Evolutionary conservation across 2,888 invertebrate genomes (phyloP).

Genomic region (Ennomos quercinarius): DNA sequence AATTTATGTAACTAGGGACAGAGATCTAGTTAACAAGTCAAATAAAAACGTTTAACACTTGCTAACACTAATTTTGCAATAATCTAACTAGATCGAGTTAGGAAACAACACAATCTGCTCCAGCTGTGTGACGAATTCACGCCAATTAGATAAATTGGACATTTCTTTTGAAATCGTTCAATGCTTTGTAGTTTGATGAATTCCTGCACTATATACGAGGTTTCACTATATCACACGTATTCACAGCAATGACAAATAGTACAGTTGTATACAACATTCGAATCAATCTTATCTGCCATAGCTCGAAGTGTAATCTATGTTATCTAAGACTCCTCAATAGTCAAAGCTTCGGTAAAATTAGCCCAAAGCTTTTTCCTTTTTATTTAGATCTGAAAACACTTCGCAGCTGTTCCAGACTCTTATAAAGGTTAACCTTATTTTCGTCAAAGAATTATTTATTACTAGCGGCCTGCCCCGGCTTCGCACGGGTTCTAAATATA

Average conservation of each 20-base stretch:
- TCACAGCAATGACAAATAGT: too few species aligned
- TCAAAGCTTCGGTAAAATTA: conserved; percentile 16
- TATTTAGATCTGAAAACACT: conserved; percentile 36
- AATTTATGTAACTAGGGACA: conserved; percentile 24
- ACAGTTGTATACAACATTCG: too few species aligned
- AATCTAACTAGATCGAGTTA: conserved; percentile 47
- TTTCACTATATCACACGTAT: too few species aligned
- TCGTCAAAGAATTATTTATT: conserved; percentile 25
- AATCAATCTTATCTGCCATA: conserved; percentile 10
- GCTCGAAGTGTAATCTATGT: conserved; percentile 15
- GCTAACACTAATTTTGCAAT: conserved; percentile 45
- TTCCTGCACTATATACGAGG: conserved; percentile 19
- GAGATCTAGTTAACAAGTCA: conserved; percentile 17
- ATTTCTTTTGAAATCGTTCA: conserved; percentile 34
- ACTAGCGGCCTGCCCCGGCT: too few species aligned
- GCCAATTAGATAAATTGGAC: conserved; percentile 46
- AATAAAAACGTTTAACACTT: conserved; percentile 36
- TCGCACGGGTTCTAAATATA: too few species aligned
- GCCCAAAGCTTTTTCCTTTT: conserved; percentile 37
- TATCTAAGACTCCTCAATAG: background rate
- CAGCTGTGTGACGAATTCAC: conserved; percentile 43
- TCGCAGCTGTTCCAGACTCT: conserved; percentile 35
- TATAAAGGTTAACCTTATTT: conserved; percentile 37
- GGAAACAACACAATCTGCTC: conserved; percentile 47
- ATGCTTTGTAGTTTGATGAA: conserved; percentile 26